Evolutionary conservation across 2,888 invertebrate species (phyloP).

Genomic region (Pristionchus entomophagus): DNA sequence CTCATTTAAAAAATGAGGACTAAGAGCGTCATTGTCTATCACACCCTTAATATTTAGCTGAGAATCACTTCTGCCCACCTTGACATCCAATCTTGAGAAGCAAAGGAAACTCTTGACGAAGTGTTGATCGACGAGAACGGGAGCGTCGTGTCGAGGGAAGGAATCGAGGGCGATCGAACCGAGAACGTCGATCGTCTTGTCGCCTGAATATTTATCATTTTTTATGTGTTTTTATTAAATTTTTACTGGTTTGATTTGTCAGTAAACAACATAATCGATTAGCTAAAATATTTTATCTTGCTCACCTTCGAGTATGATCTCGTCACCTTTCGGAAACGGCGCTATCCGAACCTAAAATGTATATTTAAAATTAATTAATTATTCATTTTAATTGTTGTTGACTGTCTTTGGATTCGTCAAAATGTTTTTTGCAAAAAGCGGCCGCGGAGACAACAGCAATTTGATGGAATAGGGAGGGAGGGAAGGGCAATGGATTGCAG

Average conservation of each 20-base stretch:
- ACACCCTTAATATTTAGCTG: no score
- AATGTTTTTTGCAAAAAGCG: conserved; percentile 24
- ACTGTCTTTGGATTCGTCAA: no score
- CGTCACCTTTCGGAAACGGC: conserved; percentile 31
- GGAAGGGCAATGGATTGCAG: neutral
- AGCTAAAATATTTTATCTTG: neutral
- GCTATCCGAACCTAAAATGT: conserved; percentile 37
- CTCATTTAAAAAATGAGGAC: no score
- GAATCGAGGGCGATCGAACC: conserved; percentile 42
- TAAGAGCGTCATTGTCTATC: no score
- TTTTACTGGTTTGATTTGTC: neutral
- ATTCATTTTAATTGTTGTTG: neutral
- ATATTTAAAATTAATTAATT: neutral
- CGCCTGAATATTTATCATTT: conserved; percentile 4
- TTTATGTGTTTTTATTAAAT: no score
- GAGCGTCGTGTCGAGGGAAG: conserved; percentile 39
- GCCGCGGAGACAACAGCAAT: neutral
- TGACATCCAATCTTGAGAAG: conserved; percentile 44
- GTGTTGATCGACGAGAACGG: conserved; percentile 47
- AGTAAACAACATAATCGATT: neutral
- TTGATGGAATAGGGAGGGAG: neutral
- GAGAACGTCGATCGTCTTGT: conserved; percentile 40
- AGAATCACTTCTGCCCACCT: conserved; percentile 24
- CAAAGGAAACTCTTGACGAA: conserved; percentile 43
- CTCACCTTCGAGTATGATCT: conserved; percentile 35